Evolutionary conservation across 2,888 invertebrate species (phyloP), one percentile per base, ranked within the genome.

Genomic region (Sabellastarte sp.): DNA sequence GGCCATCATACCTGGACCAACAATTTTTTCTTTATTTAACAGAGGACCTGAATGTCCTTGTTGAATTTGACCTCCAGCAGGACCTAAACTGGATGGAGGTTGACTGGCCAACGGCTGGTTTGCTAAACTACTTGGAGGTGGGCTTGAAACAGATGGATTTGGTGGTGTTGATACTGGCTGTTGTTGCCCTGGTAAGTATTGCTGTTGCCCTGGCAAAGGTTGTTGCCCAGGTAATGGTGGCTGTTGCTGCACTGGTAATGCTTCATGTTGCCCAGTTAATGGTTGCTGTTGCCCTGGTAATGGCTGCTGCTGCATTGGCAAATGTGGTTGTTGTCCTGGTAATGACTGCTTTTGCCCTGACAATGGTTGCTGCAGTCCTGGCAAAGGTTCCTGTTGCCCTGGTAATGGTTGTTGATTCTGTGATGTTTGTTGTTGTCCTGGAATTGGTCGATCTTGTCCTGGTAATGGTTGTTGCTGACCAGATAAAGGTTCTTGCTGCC

Each of bases 241-340:
- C 41, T 41, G 41, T 20, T 41, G 41, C 10, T 41, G 10, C 10
- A 20, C 41, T 41, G 41, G 20, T 20, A 41, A 20, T 41, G 41
- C 41, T 15, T 10, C 41, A 10, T 41, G 41, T 41, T 41, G 41
- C 10, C 20, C 30, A 31, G 28, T 24, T 57, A 10, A 4, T 30
- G 57, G 10, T 24, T 30, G 10, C 10, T 4, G 57, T 28, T 24
- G 20, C 59, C 51, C 28, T n/a, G 53, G 64, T n/a, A 52, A 26
- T 51, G 32, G 4, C 41, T 10, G 10, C 28, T 63, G 64, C 26
- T 62, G 63, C 41, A 30, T 41, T 10, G 63, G 32, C 50, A 53
- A 56, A 24, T 51, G 50, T n/a, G 31, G 53, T n/a, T 60, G 59
- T 1, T 90, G 90, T 55, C 87, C 87, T 73, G 89, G 88, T 76